Evolutionary conservation across 2,113 vertebrate species (phyloP), one percentile per base, ranked within the genome.

Genomic region (Poeciliopsis turrubarensis): DNA sequence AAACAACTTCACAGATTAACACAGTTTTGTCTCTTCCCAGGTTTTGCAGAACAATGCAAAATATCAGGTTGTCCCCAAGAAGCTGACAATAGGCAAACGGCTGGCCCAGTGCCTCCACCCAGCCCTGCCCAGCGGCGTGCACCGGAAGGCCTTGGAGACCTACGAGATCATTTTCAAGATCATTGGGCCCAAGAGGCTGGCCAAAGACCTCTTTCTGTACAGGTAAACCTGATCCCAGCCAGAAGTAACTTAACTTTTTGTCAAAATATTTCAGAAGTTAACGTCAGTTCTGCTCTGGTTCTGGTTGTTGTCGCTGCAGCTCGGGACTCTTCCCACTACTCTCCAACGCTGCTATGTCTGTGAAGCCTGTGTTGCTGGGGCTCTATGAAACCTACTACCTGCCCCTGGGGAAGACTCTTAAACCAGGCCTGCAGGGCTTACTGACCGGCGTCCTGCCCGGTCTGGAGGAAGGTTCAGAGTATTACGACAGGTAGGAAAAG

Each of bases 141-240:
- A 99, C 92, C 96, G 98, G 65, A 99, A 99, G 93, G 98, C 98
- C 62, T 94, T 99, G 90, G 98, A 99, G 92, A 99, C 98, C 0
- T 99, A 99, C 0, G 98, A 99, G 92, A 97, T 99, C 19, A 99
- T 99, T 85, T 99, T 99, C 92, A 99, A 99, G 93, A 99, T 99
- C 89, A 99, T 99, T 86, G 98, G 98, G n/a, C 95, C 97, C 81
- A 99, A 99, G 85, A 96, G 98, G 85, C 91, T 99, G 86, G 98
- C 98, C 84, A 99, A 98, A 93, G 98, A 99, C 87, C 98, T 99
- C 72, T 99, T 99, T 92, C 95, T 99, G 39, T 99, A 99, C 90
- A 99, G 98, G 98, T 99, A 89, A 76, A 30, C 22, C 30, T n/a
- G 26, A 11, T 27, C 1, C 22, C 19, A 17, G 19, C 47, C 61